Percentiles rank a stretch among this genome's conserved stretches.
These are phyloP conservation scores for Sesamia nonagrioides DNA, from an alignment of 1,140 invertebrate genomes.

Conservation along the genomic window DNA sequence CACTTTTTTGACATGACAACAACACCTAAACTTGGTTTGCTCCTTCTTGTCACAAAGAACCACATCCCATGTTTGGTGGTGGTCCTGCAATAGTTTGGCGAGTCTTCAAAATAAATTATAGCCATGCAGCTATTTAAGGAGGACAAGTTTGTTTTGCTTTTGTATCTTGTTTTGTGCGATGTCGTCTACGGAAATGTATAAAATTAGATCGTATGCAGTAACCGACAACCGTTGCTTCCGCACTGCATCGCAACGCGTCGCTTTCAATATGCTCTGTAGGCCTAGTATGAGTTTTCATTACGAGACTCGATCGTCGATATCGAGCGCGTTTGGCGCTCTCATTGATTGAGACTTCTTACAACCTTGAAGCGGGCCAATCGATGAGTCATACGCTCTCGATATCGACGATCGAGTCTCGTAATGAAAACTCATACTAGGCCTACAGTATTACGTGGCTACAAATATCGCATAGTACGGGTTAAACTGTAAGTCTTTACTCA, in stretches of 20 bases:
- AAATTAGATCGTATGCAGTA: constrained; percentile 30
- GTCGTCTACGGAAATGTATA: constrained; percentile 23
- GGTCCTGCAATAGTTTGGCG: no score
- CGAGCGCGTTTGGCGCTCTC: no score
- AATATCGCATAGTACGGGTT: neutral
- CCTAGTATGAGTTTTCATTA: no score
- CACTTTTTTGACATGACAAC: neutral
- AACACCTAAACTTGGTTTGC: neutral
- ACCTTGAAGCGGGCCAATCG: no score
- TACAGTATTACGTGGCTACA: no score
- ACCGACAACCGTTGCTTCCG: constrained; percentile 16
- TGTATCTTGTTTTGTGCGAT: neutral
- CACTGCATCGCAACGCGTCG: constrained; percentile 6
- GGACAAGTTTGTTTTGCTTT: neutral
- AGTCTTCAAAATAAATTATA: neutral
- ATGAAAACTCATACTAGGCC: no score
- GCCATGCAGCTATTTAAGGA: neutral
- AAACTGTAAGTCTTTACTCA: neutral
- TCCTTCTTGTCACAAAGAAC: neutral
- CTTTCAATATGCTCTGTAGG: neutral
- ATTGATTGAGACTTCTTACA: no score
- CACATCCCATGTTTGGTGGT: neutral
- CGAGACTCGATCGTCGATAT: no score
- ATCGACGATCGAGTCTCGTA: no score
- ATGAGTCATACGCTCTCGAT: no score